Evolutionary conservation across 1,140 invertebrate species (phyloP), one percentile per base, ranked within the genome.

Genomic region (Anastrepha ludens): DNA sequence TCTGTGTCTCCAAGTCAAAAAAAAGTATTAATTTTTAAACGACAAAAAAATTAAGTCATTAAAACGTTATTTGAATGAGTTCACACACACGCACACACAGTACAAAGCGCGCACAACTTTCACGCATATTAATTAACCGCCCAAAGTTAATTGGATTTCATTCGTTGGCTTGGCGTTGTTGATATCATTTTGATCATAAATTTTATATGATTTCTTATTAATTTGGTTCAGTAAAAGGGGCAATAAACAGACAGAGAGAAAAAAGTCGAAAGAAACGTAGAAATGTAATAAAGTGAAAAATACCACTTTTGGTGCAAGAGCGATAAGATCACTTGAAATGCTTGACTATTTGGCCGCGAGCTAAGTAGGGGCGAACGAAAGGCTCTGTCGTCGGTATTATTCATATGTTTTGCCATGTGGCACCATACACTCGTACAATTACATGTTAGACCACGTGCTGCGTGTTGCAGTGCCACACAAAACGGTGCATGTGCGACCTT

Each of bases 151-250:
- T 81, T 58, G 6, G 74, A 81, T 81, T 81, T 81, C 74, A 50
- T 29, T 44, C 47, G 47, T n/a, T 81, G 20, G 55, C 74, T 81
- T 20, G 17, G 17, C 74, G 47, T 50, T 81, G 44, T 55, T 81
- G 55, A 20, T n/a, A 20, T 81, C 8, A 81, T 81, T 81, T 58
- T 11, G 74, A 81, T 17, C 47, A 81, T 81, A 81, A 81, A 81
- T 81, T 81, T 81, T 81, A 81, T 81, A 29, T 81, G 74, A 81
- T 81, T 81, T 81, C 74, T 81, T 81, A 81, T 81, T 81, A 81
- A 81, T 81, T 81, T 81, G 20, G 41, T 17, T 3, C 50, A 55
- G 50, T 11, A 55, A 55, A 55, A 55, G 11, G 50, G 50, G 50
- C 50, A 55, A 55, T 55, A 55, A 62, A n/a, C 8, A 62, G 60